These are phyloP conservation scores for Saccopteryx bilineata DNA, from an alignment of 2,113 vertebrate genomes.

Conservation along the genomic window DNA sequence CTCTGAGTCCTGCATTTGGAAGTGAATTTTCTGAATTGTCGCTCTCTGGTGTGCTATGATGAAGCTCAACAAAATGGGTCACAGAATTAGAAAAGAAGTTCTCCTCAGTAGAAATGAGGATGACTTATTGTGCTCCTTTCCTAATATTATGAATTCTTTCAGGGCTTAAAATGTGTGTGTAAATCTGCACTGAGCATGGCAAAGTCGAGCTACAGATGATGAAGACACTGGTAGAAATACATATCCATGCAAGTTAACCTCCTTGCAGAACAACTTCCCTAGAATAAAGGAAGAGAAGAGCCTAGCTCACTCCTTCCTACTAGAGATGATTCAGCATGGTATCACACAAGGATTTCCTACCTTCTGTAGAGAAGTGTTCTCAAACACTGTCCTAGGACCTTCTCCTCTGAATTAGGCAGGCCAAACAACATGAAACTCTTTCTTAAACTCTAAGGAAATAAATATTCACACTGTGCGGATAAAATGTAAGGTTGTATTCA, in stretches of 20 bases:
- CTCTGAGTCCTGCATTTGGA: slow-evolving; percentile 68
- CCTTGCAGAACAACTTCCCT: neutral
- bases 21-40: slow-evolving; percentile 80
- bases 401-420: neutral
- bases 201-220: neutral
- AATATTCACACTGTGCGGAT: neutral
- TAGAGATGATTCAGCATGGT: neutral
- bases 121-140: neutral
- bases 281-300: neutral
- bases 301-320: neutral
- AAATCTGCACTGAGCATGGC: neutral
- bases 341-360: neutral
- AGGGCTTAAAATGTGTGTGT: neutral
- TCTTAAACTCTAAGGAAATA: slow-evolving; percentile 41
- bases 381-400: neutral
- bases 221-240: neutral
- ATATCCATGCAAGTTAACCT: neutral
- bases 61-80: slow-evolving; percentile 37
- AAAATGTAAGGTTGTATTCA: neutral
- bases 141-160: neutral
- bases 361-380: neutral
- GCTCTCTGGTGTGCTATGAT: slow-evolving; percentile 46
- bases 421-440: neutral
- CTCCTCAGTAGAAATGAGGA: neutral
- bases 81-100: slow-evolving; percentile 12